Conservation (phyloP, 1,140 invertebrate species). For the Mactra quadrangularis region DNA sequence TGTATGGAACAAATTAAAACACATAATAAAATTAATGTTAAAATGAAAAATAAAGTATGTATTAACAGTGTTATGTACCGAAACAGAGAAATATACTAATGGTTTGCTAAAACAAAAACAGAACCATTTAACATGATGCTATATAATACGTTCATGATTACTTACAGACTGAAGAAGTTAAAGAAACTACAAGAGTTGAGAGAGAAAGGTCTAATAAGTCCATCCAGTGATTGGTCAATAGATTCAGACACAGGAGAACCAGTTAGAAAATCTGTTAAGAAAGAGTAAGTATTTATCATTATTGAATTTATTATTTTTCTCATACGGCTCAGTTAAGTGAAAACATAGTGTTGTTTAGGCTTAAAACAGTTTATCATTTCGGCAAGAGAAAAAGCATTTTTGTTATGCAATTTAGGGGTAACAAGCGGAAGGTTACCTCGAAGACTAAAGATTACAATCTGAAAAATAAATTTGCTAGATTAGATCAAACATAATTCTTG, state of each 20-base stretch:
- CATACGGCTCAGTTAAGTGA: neutral
- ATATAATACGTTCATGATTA: no score
- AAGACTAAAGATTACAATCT: neutral
- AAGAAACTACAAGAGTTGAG: conserved; percentile 61
- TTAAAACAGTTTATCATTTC: neutral
- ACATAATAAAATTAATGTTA: no score
- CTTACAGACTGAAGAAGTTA: conserved; percentile 66
- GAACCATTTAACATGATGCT: no score
- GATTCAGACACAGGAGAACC: conserved; percentile 60
- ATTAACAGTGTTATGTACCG: no score
- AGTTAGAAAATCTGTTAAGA: conserved; percentile 54
- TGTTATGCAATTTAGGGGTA: neutral
- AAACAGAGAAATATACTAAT: no score
- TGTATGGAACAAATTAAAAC: no score
- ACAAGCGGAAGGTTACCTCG: neutral
- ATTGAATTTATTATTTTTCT: no score
- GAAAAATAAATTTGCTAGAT: neutral
- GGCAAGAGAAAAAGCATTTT: neutral
- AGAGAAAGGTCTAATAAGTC: conserved; percentile 54
- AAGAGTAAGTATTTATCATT: conserved; percentile 55
- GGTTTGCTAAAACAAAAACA: no score
- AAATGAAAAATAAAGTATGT: no score
- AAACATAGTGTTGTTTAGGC: neutral
- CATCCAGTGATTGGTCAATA: conserved; percentile 58
- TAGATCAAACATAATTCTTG: no score